phyloP scores from a whole-genome alignment of 2,888 invertebrate species.

The Caenorhabditis zanzibari region DNA sequence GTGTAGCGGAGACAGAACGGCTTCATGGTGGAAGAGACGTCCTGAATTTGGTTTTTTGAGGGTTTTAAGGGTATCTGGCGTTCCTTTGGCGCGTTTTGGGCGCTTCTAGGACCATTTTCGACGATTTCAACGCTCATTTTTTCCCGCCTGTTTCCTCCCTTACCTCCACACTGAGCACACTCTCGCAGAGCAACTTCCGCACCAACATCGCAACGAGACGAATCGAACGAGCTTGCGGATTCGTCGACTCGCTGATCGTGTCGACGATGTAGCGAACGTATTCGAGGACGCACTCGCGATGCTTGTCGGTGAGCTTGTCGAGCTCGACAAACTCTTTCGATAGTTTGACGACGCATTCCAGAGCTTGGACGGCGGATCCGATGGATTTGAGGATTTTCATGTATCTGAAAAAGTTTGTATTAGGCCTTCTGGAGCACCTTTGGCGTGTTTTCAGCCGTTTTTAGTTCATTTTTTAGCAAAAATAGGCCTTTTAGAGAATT shows the following conservation, averaged over 20 bases:
- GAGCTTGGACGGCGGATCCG: background rate
- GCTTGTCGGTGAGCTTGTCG: background rate
- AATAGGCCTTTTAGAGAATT: background rate
- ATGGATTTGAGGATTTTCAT: background rate
- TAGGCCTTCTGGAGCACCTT: background rate
- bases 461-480: background rate
- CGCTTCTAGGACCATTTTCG: too few species aligned
- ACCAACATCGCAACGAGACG: slow-evolving; percentile 37
- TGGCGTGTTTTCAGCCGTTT: background rate
- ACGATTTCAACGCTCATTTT: too few species aligned
- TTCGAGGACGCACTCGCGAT: background rate
- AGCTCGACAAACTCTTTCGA: slow-evolving; percentile 15
- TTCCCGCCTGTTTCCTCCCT: too few species aligned
- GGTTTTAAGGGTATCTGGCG: background rate
- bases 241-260: background rate
- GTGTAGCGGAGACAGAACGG: slow-evolving; percentile 43
- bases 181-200: slow-evolving; percentile 16
- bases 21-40: slow-evolving; percentile 34
- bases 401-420: slow-evolving; percentile 38
- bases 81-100: too few species aligned
- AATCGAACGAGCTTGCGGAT: background rate
- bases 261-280: slow-evolving; percentile 10
- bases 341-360: slow-evolving; percentile 30
- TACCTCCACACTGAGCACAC: slow-evolving; percentile 20
- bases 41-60: slow-evolving; percentile 29